phyloP scores from a whole-genome alignment of 2,797 vertebrate species.

The Typhlichthys eigenmanni region DNA sequence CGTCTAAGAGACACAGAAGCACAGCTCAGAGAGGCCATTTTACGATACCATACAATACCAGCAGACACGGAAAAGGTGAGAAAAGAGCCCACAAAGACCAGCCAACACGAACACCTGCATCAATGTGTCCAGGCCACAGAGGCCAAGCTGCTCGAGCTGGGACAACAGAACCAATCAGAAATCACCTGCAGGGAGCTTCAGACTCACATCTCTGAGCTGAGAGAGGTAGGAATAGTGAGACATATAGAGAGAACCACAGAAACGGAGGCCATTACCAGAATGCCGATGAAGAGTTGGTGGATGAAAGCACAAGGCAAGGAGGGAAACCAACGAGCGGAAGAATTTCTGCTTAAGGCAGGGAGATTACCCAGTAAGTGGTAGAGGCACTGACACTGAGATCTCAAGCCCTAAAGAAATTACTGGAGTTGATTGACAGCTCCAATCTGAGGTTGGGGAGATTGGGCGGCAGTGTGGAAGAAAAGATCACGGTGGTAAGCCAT shows the following conservation, averaged over 20 bases:
- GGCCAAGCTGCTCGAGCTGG: conserved; percentile 50
- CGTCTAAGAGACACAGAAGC: conserved; percentile 49
- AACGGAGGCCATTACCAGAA: conserved; percentile 24
- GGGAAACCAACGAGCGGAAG: neutral
- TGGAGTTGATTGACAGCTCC: conserved; percentile 49
- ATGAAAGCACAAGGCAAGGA: conserved; percentile 11
- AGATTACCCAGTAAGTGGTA: too few relatives aligned
- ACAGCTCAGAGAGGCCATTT: conserved; percentile 27
- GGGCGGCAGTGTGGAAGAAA: conserved; percentile 25
- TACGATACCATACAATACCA: conserved; percentile 12
- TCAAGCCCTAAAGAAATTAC: conserved; percentile 47
- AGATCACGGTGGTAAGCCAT: conserved; percentile 10
- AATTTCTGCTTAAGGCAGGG: too few relatives aligned
- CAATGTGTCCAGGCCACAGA: conserved; percentile 48
- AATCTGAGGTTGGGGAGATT: conserved; percentile 17
- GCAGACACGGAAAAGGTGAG: conserved; percentile 1
- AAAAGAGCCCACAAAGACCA: conserved; percentile 14
- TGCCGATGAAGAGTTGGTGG: conserved; percentile 28
- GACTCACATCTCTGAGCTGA: conserved; percentile 36
- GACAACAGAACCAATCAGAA: conserved; percentile 41
- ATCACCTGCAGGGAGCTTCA: conserved; percentile 41
- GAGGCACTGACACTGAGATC: conserved; percentile 42
- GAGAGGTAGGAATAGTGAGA: conserved; percentile 22
- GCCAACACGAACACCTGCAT: conserved; percentile 22
- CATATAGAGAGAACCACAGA: conserved; percentile 16